Conservation (phyloP, 1,140 invertebrate genomes). For the Vanessa atalanta region DNA sequence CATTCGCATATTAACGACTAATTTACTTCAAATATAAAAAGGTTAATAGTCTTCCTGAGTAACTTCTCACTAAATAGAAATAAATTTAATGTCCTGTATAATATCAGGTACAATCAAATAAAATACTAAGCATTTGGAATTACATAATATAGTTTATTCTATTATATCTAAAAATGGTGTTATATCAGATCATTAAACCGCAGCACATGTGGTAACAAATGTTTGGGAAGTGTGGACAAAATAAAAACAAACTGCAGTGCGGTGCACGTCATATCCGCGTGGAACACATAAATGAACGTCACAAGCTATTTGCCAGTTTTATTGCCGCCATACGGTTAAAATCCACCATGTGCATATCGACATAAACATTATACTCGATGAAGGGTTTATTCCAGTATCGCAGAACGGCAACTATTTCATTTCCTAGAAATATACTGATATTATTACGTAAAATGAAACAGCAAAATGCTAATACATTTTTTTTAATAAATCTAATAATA, state of each 20-base stretch:
- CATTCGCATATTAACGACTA: too few relatives aligned
- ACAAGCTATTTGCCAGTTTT: constrained; percentile 35
- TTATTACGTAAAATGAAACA: not conserved
- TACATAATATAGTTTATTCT: not conserved
- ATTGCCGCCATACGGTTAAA: constrained; percentile 31
- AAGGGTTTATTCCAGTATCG: constrained; percentile 35
- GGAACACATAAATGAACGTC: constrained; percentile 30
- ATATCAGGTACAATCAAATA: too few relatives aligned
- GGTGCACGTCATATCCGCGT: constrained; percentile 39
- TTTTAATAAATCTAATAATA: too few relatives aligned
- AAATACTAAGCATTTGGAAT: not conserved
- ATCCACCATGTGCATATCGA: constrained; percentile 27
- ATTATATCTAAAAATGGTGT: constrained; percentile 1
- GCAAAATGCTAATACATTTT: not conserved
- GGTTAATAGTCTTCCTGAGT: too few relatives aligned
- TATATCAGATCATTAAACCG: constrained; percentile 14
- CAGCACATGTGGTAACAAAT: constrained; percentile 21
- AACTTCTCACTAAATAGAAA: too few relatives aligned
- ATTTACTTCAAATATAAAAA: too few relatives aligned
- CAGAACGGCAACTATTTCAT: constrained; percentile 11
- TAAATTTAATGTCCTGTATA: too few relatives aligned
- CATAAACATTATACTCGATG: constrained; percentile 25
- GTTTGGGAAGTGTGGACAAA: constrained; percentile 25
- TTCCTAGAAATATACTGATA: constrained; percentile 12
- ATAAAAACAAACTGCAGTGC: constrained; percentile 28